Evolutionary conservation across 2,888 invertebrate species (phyloP).

Genomic region (Drosophila formosana): DNA sequence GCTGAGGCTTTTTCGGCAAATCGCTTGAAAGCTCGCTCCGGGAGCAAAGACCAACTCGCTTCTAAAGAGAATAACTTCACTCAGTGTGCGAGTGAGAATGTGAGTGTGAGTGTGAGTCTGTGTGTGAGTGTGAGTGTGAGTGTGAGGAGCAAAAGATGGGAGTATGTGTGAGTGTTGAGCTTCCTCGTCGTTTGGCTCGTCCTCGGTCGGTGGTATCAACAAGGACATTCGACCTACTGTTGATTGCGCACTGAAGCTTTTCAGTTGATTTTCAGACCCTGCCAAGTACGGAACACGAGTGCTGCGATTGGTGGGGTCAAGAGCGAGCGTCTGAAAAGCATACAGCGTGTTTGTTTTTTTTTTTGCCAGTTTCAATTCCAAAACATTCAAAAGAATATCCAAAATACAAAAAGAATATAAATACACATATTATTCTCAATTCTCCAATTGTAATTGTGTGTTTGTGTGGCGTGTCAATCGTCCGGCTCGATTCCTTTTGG

Average conservation of each 20-base stretch:
- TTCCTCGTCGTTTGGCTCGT: conserved; percentile 46
- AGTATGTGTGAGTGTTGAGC: conserved; percentile 39
- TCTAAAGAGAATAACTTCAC: conserved; percentile 38
- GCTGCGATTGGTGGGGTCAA: conserved; percentile 39
- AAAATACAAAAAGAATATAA: background rate
- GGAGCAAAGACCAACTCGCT: conserved; percentile 37
- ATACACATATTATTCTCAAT: background rate
- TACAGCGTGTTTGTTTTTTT: conserved; percentile 46
- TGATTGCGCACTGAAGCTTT: conserved; percentile 76
- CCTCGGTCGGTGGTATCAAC: conserved; percentile 66
- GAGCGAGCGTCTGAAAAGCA: conserved; percentile 35
- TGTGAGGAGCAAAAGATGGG: too few species aligned
- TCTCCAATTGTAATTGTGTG: background rate
- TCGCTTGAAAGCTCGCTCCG: conserved; percentile 52
- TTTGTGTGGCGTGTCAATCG: conserved; percentile 1
- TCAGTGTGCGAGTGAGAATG: background rate
- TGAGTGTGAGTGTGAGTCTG: background rate
- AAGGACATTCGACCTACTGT: conserved; percentile 81
- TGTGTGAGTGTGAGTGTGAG: background rate
- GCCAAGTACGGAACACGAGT: conserved; percentile 71
- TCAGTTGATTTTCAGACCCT: conserved; percentile 79
- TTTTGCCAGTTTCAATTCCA: background rate
- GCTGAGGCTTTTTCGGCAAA: conserved; percentile 33
- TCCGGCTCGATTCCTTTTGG: conserved; percentile 18
- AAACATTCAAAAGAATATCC: background rate